phyloP scores from a whole-genome alignment of 1,140 invertebrate genomes.

The Bombus waltoni region DNA sequence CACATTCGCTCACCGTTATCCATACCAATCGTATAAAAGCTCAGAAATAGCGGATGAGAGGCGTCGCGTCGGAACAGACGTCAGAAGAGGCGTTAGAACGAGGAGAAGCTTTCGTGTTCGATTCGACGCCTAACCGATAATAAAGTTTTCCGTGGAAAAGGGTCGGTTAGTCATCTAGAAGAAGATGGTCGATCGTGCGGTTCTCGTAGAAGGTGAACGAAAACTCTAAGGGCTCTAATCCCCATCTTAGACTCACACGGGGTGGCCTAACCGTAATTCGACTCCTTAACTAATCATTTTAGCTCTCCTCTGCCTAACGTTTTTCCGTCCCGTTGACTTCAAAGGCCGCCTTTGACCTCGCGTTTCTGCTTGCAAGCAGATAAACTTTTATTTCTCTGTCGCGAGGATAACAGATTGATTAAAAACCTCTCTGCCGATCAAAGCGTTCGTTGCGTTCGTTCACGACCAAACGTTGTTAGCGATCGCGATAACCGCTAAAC shows the following conservation, averaged over 20 bases:
- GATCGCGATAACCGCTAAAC: too few species aligned
- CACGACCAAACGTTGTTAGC: too few species aligned
- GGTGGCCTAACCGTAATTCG: slow-evolving; percentile 37
- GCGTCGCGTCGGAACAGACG: background rate
- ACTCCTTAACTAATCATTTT: slow-evolving; percentile 56
- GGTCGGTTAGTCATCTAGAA: slow-evolving; percentile 67
- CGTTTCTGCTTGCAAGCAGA: background rate
- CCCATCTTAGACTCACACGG: background rate
- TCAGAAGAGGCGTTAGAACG: background rate
- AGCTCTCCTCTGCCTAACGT: background rate
- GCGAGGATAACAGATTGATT: background rate
- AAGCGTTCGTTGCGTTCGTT: background rate
- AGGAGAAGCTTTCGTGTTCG: background rate
- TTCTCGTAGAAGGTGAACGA: slow-evolving; percentile 18
- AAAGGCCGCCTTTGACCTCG: slow-evolving; percentile 35
- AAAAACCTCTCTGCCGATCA: background rate
- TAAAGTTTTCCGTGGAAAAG: slow-evolving; percentile 59
- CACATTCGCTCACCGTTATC: background rate
- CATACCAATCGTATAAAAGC: slow-evolving; percentile 53
- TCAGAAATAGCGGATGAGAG: background rate
- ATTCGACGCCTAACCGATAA: slow-evolving; percentile 65
- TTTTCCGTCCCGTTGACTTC: slow-evolving; percentile 24
- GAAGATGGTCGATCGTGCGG: background rate
- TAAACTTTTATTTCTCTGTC: slow-evolving; percentile 16
- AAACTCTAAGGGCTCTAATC: slow-evolving; percentile 70